phyloP scores from a whole-genome alignment of 2,797 vertebrate species.

The Lithobates pipiens region DNA sequence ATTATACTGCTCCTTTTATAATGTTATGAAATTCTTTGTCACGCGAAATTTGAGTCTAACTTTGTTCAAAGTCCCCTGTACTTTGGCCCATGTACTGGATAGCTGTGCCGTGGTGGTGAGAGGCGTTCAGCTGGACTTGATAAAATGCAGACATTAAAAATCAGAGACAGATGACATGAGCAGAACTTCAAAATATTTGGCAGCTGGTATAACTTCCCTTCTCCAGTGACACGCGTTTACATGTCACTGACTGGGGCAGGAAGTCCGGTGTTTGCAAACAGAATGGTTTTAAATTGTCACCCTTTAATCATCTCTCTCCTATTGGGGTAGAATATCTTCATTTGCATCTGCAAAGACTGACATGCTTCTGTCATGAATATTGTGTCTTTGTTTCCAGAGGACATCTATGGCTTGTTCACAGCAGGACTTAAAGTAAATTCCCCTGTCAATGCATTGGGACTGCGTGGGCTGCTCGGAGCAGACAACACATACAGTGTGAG shows the following conservation, averaged over 20 bases:
- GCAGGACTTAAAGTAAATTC: no score
- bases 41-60: neutral
- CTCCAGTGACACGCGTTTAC: neutral
- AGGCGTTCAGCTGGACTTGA: neutral
- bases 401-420: no score
- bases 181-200: neutral
- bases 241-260: neutral
- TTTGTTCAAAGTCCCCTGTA: neutral
- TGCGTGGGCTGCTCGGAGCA: no score
- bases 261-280: conserved; percentile 9
- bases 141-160: conserved; percentile 1
- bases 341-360: no score
- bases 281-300: neutral
- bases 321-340: no score
- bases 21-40: neutral
- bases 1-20: no score
- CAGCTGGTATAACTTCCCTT: neutral
- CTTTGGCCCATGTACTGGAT: neutral
- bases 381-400: no score
- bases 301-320: neutral
- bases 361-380: no score
- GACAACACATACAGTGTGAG: no score
- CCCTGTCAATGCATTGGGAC: no score
- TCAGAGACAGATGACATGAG: neutral
- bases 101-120: neutral